Base-by-base conservation (phyloP, 2,888 invertebrate species). In the Biston stratarius region DNA sequence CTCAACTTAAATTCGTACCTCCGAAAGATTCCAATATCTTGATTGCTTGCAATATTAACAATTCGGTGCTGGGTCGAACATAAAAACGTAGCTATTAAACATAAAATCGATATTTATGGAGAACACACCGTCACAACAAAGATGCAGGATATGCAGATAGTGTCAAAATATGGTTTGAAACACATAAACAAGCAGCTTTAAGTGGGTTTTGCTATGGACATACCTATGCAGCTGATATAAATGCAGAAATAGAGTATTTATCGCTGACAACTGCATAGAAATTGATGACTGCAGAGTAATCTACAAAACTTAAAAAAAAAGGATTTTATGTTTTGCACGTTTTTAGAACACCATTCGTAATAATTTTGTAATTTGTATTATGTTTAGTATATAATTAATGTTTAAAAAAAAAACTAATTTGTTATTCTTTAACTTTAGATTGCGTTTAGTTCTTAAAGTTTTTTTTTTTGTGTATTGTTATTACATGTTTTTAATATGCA, bases 101-200 rank as follows among this genome's bases (percentile, higher is more conserved):
- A 48, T 45, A 45, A 60, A 59, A 64, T 60, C 67, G 67, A 68
- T 60, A 64, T 59, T 68, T 64, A 56, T 60, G 40, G 5, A 0
- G 53, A 62, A 62, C 24, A 62, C 62, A 58, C 47, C 44, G 52
- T 62, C 61, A 67, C 57, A 62, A 62, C 61, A 67, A 61, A 36
- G 47, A 72, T 65, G 65, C 63, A 55, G 24, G 42, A 55, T 55
- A 55, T 55, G 42, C 47, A 56, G 63, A 62, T 67, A 69, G 59
- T 72, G 71, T 74, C 72, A 67, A 64, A 71, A 70, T 67, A 68
- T 57, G 60, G 62, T 48, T 52, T 33, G 47, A 56, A 15, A 44
- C 67, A 45, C 70, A 74, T 74, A 69, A 70, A 67, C 55, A 58
- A 64, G 64, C 55, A 48, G 58, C 48, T 69, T 74, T 69, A 72